These are phyloP conservation scores for Hypomesus transpacificus DNA, from an alignment of 2,113 vertebrate genomes.

Conservation along the genomic window DNA sequence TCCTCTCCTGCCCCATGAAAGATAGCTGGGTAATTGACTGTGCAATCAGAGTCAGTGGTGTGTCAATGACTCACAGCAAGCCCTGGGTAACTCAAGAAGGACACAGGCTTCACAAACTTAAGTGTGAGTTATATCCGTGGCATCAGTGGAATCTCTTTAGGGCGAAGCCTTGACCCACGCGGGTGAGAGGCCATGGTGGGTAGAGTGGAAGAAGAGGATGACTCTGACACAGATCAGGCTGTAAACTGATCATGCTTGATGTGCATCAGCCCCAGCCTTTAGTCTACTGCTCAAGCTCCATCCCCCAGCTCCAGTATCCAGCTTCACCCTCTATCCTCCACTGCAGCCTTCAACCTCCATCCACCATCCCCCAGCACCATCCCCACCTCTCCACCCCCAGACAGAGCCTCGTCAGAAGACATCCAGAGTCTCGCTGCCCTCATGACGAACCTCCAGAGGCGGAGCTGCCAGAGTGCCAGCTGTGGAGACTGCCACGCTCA, in stretches of 20 bases:
- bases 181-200: too few relatives aligned
- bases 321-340: not conserved
- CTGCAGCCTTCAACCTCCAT: not conserved
- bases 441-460: slow-evolving; percentile 56
- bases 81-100: not conserved
- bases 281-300: not conserved
- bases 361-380: not conserved
- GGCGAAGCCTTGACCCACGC: too few relatives aligned
- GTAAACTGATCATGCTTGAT: too few relatives aligned
- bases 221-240: too few relatives aligned
- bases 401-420: slow-evolving; percentile 7
- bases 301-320: not conserved
- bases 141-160: too few relatives aligned
- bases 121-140: not conserved
- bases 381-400: not conserved
- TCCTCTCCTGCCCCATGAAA: slow-evolving; percentile 42
- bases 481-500: slow-evolving; percentile 84
- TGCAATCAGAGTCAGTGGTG: slow-evolving; percentile 5
- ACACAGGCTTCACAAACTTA: not conserved
- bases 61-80: not conserved
- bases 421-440: slow-evolving; percentile 47
- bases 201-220: too few relatives aligned
- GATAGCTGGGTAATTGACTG: slow-evolving; percentile 4
- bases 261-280: not conserved
- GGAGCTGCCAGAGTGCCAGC: slow-evolving; percentile 79